These are phyloP conservation scores for Marmota monax DNA, from an alignment of 2,113 vertebrate species.

Conservation along the genomic window DNA sequence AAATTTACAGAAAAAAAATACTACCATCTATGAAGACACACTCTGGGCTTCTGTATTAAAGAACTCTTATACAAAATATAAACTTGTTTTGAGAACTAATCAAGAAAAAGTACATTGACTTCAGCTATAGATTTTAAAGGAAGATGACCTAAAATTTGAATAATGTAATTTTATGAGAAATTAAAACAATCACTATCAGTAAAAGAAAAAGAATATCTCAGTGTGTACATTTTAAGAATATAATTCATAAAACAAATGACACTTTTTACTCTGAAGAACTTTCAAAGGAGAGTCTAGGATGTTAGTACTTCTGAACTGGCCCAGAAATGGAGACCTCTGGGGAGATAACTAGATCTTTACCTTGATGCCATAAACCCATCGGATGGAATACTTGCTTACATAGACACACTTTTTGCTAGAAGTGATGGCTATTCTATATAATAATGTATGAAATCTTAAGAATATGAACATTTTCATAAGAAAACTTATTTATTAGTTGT, in stretches of 20 bases:
- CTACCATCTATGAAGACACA: conserved; percentile 32
- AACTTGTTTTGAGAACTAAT: conserved; percentile 49
- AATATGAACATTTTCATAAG: neutral
- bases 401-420: neutral
- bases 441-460: neutral
- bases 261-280: neutral
- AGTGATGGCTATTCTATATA: neutral
- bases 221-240: neutral
- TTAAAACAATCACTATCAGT: conserved; percentile 19
- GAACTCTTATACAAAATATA: conserved; percentile 35
- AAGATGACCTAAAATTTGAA: neutral
- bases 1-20: conserved; percentile 54
- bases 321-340: neutral
- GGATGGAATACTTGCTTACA: neutral
- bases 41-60: conserved; percentile 26
- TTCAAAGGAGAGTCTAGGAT: neutral
- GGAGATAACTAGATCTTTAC: neutral
- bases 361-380: neutral
- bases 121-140: conserved; percentile 28
- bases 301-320: neutral
- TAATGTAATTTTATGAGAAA: conserved; percentile 56
- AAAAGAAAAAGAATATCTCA: conserved; percentile 43
- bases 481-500: conserved; percentile 2
- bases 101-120: conserved; percentile 38
- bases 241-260: conserved; percentile 39